Evolutionary conservation across 2,888 invertebrate genomes (phyloP), one percentile per base, ranked within the genome.

Genomic region (Danaus chrysippus): DNA sequence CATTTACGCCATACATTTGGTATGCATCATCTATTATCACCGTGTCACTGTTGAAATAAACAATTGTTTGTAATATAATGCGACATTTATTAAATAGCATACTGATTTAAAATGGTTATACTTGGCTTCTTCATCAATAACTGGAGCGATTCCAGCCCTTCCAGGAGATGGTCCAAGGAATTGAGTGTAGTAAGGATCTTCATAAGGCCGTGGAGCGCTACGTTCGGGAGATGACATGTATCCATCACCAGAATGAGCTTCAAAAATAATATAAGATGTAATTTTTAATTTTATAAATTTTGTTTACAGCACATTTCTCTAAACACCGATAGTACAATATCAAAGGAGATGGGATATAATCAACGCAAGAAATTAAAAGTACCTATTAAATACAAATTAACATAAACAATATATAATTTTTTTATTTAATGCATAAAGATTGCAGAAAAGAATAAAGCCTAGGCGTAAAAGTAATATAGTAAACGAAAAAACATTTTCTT

Each of bases 91-190:
- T 11, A 19, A 13, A 23, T 13, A 13, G 34, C 12, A 34, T 54
- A 13, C 19, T 3, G 17, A 49, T 10, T 10, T 49, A 49, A 3
- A 61, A 49, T n/a, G 9, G 34, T 11, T 43, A 69, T 59, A 95
- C 95, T 94, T 94, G 64, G 96, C 93, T 87, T 98, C 97, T 82
- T 97, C 97, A 77, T 98, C 98, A 71, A 98, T 97, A 63, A 97
- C 95, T 5, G 98, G 97, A 9, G 97, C 96, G 66, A 97, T 96
- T 54, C 92, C 92, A 2, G 93, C 87, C 42, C 93, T 82, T 8
- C 93, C 94, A 8, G 94, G 93, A 8, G 95, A 93, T 44, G 95
- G 86, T 0, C 93, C 92, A 17, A 93, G 86, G 78, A 95, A 97
- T 78, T 96, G 96, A 58, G 95, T 93, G 76, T 96, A 97, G 85